Base-by-base conservation (phyloP, 2,113 vertebrate species). In the Anarrhichthys ocellatus region DNA sequence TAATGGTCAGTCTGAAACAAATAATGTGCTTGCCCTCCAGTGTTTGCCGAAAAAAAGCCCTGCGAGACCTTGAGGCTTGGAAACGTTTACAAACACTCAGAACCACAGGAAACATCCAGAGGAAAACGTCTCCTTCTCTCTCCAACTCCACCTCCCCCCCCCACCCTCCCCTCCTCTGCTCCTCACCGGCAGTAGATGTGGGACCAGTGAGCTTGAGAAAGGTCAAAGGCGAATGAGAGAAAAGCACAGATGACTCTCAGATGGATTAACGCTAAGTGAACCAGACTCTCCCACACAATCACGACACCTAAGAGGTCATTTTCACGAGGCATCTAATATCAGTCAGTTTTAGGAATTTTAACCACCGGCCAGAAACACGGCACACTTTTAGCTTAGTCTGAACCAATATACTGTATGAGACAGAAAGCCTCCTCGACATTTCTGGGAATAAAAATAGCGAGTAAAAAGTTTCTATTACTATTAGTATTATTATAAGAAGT, bases 221-320 rank as follows among this genome's bases (percentile, higher is more conserved):
- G 90, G 92, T 92, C 90, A 94, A 84, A 93, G 92, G 91, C 91
- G 80, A 90, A 71, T 27, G 68, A 73, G 91, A 90, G 92, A 92
- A 93, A 94, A 93, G 89, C 91, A 84, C 85, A 86, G 91, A 93
- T 93, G 92, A 92, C 86, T 93, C 88, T 92, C 88, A 93, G 89
- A 91, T 92, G 94, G 92, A 94, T 94, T 94, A 94, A 90, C 88
- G 73, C 88, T 88, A 92, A 93, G 88, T 89, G 87, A 93, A 90
- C 85, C 85, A 78, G 90, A 89, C 83, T 89, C 89, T 91, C 86
- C 84, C 86, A 87, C 87, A 82, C 80, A 91, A 93, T 89, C 91
- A 89, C 86, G 75, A 92, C 90, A 92, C 89, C 86, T 90, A 71
- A 76, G 48, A 87, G 81, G 76, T 87, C 81, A 66, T 71, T 83